Conservation (phyloP, 2,797 vertebrate genomes). For the Zenarchopterus dispar region DNA sequence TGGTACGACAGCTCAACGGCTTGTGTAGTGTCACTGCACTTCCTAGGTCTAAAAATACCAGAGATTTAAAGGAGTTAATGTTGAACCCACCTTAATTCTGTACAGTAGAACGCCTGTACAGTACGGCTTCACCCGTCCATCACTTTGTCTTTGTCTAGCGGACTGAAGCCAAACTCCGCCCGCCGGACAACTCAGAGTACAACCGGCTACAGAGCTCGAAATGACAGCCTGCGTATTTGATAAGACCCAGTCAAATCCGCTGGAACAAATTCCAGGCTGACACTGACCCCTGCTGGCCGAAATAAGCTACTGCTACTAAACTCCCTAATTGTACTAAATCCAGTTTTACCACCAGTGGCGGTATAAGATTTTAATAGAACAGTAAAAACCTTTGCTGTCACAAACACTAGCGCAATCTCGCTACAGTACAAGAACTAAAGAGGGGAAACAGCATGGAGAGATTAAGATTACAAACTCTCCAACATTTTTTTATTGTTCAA, state of each 20-base stretch:
- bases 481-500: too few species aligned
- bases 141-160: constrained; percentile 66
- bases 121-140: constrained; percentile 19
- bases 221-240: constrained; percentile 9
- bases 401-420: too few species aligned
- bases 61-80: fast-evolving
- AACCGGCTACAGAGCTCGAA: background rate
- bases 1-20: background rate
- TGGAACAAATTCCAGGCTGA: fast-evolving
- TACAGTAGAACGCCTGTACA: constrained; percentile 15
- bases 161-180: constrained; percentile 62
- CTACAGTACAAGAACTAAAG: too few species aligned
- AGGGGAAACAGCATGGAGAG: too few species aligned
- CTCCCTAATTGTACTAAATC: too few species aligned
- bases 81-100: constrained; percentile 47
- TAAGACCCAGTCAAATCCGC: background rate
- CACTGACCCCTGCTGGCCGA: constrained; percentile 37
- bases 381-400: too few species aligned
- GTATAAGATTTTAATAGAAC: too few species aligned
- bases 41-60: background rate
- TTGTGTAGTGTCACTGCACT: background rate
- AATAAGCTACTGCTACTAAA: too few species aligned
- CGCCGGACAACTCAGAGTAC: constrained; percentile 35
- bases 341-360: too few species aligned
- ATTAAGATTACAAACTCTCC: too few species aligned